Percentiles rank a stretch among this genome's conserved stretches.
Evolutionary conservation across 2,888 invertebrate genomes (phyloP).

Genomic region (Nematopogon swammerdamellus): DNA sequence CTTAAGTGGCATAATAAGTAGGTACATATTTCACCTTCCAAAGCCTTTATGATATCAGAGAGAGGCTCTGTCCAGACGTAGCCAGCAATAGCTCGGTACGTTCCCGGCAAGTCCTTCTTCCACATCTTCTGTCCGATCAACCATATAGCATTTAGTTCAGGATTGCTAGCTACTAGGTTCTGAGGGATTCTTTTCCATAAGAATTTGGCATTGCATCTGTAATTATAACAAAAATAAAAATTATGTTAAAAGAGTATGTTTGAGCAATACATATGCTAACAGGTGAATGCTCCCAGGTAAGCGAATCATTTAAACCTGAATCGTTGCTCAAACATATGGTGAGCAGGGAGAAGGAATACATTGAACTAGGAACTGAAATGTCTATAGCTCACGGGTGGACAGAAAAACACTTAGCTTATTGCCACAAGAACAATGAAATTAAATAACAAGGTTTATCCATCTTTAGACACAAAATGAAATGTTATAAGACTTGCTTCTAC

Average conservation of each 20-base stretch:
- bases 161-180: conserved; percentile 64
- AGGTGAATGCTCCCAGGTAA: no score
- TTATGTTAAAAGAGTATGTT: neutral
- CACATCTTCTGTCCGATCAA: conserved; percentile 80
- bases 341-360: no score
- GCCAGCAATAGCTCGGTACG: conserved; percentile 70
- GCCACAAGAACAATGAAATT: no score
- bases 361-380: no score
- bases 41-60: conserved; percentile 72
- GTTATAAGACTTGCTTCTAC: no score
- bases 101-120: conserved; percentile 77
- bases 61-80: conserved; percentile 81
- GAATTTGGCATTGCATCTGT: conserved; percentile 85
- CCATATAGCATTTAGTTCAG: conserved; percentile 79
- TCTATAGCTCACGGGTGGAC: no score
- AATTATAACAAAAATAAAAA: conserved; percentile 18
- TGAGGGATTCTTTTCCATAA: conserved; percentile 90
- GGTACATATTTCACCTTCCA: conserved; percentile 61
- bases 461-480: no score
- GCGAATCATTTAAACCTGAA: neutral
- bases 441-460: no score
- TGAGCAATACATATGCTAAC: no score
- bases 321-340: neutral
- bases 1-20: no score
- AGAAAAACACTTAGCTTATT: no score